A percentile compares a stretch with the other conserved stretches of the same genome.
Conservation (phyloP, 2,888 invertebrate genomes). For the Girardia tigrina region DNA sequence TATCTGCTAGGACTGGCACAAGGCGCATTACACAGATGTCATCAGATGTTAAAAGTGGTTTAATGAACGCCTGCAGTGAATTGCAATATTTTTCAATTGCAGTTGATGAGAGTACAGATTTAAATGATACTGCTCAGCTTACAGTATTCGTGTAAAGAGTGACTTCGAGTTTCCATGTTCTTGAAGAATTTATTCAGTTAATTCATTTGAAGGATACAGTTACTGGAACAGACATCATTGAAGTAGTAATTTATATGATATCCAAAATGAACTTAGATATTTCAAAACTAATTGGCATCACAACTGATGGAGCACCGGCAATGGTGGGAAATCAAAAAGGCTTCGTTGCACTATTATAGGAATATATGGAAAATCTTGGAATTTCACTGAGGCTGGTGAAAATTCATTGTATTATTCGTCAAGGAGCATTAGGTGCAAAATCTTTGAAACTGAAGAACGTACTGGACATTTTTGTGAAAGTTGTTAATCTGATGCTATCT, state of each 20-base stretch:
- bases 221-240: not conserved
- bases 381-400: too few relatives aligned
- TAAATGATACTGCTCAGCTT: not conserved
- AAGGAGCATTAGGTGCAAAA: too few relatives aligned
- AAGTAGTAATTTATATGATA: not conserved
- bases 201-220: not conserved
- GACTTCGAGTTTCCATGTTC: not conserved
- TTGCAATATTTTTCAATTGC: not conserved
- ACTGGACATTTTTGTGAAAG: too few relatives aligned
- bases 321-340: not conserved
- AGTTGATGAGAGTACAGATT: not conserved
- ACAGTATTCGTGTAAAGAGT: not conserved
- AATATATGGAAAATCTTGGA: too few relatives aligned
- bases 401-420: too few relatives aligned
- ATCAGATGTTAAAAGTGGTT: not conserved
- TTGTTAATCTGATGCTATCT: too few relatives aligned
- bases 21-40: too few relatives aligned
- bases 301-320: not conserved
- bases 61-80: not conserved
- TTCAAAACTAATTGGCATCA: not conserved
- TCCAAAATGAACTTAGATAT: not conserved
- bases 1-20: too few relatives aligned
- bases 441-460: too few relatives aligned
- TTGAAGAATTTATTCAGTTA: not conserved
- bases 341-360: too few relatives aligned